Evolutionary conservation across 2,113 vertebrate species (phyloP).

Genomic region (Manacus vitellinus): DNA sequence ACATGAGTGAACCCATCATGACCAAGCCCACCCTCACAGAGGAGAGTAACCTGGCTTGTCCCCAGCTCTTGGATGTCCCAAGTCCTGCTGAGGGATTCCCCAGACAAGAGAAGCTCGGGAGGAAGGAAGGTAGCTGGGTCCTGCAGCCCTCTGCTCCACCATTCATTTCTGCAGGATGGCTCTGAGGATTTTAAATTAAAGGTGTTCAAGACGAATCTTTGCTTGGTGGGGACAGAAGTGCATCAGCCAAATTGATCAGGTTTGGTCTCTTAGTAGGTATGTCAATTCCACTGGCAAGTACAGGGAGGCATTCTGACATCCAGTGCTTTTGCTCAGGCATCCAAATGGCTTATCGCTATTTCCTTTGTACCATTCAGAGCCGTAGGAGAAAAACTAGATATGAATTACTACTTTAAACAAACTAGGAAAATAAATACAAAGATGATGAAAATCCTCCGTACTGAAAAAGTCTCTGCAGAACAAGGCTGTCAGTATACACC

Average conservation of each 20-base stretch:
- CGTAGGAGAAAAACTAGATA: neutral
- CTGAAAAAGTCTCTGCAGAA: neutral
- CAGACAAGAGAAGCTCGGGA: neutral
- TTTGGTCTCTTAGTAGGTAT: neutral
- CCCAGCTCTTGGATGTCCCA: neutral
- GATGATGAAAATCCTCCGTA: neutral
- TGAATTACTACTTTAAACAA: neutral
- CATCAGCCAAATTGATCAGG: neutral
- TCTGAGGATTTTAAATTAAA: neutral
- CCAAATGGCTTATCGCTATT: neutral
- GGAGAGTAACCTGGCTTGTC: neutral
- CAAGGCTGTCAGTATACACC: neutral
- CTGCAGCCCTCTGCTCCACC: neutral
- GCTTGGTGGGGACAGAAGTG: neutral
- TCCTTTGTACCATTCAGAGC: neutral
- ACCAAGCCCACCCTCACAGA: neutral
- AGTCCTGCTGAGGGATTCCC: neutral
- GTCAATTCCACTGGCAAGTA: neutral
- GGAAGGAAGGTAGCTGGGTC: neutral
- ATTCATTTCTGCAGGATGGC: neutral
- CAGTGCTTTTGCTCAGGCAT: neutral
- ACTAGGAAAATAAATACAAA: neutral
- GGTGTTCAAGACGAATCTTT: neutral
- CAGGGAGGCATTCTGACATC: neutral
- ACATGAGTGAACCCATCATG: neutral